Base-by-base conservation (phyloP, 2,888 invertebrate genomes). In the Andrena praecox region DNA sequence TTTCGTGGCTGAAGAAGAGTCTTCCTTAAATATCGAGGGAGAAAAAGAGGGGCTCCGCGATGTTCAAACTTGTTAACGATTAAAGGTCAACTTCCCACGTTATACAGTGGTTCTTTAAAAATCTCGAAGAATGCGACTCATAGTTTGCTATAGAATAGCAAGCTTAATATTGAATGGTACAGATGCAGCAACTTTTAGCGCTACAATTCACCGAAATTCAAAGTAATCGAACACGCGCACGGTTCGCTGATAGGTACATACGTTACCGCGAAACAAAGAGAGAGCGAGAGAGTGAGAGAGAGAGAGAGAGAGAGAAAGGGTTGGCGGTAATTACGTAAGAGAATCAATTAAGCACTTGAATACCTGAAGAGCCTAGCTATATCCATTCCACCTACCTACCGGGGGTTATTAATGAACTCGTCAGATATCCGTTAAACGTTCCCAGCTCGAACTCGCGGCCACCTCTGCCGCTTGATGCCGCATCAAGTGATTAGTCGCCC, bases 321-420 rank as follows among this genome's bases (percentile, higher is more conserved):
- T 77, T 80, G 70, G 77, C 68, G 69, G 87, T 86, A 90, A 91
- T 91, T 90, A 89, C 86, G 84, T 89, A 91, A 91, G 87, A 84
- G 89, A 91, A 90, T 90, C 89, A 91, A 90, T 91, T 91, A 91
- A 85, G 86, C 82, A 80, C 80, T 85, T 85, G 85, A 90, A 89
- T 87, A 84, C 77, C 84, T 67, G 63, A 86, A 85, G 88, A 89
- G 86, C 16, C 42, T 16, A 42, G 42, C 86, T 85, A 83, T 85
- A 85, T 62, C 82, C 79, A 42, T 84, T 86, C 86, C 80, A 84
- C 79, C 87, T 85, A 88, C 78, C 86, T 78, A 86, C 80, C 84
- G 73, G 77, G 86, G 77, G 83, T 90, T 91, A 92, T 92, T 91
- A 92, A 92, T 91, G 91, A 91, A 91, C 92, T 91, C 90, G 91